phyloP scores from a whole-genome alignment of 1,140 invertebrate species.

The Batillaria attramentaria region DNA sequence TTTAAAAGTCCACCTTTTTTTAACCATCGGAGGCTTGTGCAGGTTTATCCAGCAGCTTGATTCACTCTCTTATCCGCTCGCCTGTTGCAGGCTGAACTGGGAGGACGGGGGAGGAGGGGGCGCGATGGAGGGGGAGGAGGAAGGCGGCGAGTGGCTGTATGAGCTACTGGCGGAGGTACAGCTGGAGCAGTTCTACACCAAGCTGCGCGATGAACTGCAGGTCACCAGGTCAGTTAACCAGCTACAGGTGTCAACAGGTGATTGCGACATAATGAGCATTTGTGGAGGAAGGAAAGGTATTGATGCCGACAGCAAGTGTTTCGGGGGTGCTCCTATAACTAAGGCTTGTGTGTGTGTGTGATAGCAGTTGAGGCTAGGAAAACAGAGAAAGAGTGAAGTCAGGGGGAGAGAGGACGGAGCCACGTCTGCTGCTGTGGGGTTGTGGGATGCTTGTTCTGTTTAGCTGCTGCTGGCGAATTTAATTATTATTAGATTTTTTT shows the following conservation, averaged over 20 bases:
- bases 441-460: too few species aligned
- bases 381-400: too few species aligned
- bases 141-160: slow-evolving; percentile 82
- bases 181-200: slow-evolving; percentile 90
- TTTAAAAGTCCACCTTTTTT: background rate
- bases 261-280: too few species aligned
- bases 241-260: background rate
- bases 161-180: slow-evolving; percentile 92
- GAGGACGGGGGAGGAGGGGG: slow-evolving; percentile 26
- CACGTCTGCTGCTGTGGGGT: too few species aligned
- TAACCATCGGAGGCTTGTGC: background rate
- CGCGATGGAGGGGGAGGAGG: slow-evolving; percentile 50
- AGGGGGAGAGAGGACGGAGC: too few species aligned
- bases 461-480: too few species aligned
- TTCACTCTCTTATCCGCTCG: background rate
- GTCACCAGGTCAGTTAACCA: slow-evolving; percentile 69
- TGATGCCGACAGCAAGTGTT: too few species aligned
- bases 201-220: slow-evolving; percentile 93
- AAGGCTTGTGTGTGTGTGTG: too few species aligned
- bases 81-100: slow-evolving; percentile 24
- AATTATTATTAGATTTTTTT: too few species aligned
- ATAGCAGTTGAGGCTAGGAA: too few species aligned
- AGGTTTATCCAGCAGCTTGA: background rate
- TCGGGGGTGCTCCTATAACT: too few species aligned
- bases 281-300: too few species aligned